Evolutionary conservation across 2,113 vertebrate genomes (phyloP), one percentile per base, ranked within the genome.

Genomic region (Oxyruncus cristatus): DNA sequence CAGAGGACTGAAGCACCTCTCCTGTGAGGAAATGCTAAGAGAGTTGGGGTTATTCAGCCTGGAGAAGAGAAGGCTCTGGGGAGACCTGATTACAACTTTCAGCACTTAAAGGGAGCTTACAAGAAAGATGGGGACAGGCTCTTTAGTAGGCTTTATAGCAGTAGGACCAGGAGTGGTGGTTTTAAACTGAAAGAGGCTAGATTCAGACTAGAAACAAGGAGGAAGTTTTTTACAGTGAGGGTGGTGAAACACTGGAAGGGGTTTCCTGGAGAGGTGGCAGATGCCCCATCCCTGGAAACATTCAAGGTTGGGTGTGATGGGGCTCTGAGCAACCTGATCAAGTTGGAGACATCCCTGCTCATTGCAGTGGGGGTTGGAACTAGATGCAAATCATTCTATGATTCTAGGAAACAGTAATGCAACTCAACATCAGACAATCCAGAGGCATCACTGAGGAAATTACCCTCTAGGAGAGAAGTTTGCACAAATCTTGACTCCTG

Each of bases 401-500:
- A 26, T 71, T 62, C n/a, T 27, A 8, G 44, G 28, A 75, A 79
- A 83, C 28, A 41, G n/a, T 66, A 71, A 67, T 9, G 6, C 19
- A 76, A 26, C 14, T 32, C 2, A 2, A 2, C 15, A 35, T 75
- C 59, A 50, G 62, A 22, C 5, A 52, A 35, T 63, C 8, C 12
- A 33, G 52, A 89, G 53, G 65, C 66, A 83, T 27, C 75, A 56
- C 49, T 62, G 89, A 75, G 73, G 30, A 11, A 95, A 39, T 21
- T 17, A 81, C 15, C 3, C 24, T 83, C 79, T 92, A 88, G 22
- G 35, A 79, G n/a, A 78, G 27, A 77, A 74, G 41, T 78, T 72
- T 89, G 75, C 44, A 66, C 44, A 94, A 93, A 87, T 94, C 58
- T 92, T 97, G 24, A 37, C 35, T 80, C 79, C 27, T 76, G 33